Evolutionary conservation across 2,888 invertebrate species (phyloP).

Genomic region (Colletes collaris): DNA sequence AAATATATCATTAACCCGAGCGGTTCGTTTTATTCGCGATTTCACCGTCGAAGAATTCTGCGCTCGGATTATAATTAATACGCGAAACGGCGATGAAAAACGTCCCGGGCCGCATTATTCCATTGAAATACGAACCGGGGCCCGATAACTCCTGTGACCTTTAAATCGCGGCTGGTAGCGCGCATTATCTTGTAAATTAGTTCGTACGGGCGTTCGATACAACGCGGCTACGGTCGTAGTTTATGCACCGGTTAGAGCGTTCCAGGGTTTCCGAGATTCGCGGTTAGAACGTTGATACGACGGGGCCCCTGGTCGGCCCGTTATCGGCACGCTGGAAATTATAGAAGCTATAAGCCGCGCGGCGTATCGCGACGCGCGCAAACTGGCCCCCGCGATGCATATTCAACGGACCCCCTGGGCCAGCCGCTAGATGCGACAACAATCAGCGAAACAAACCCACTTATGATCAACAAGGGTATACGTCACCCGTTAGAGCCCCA

Average conservation of each 20-base stretch:
- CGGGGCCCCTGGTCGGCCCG: constrained; percentile 9
- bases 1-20: constrained; percentile 52
- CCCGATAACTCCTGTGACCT: constrained; percentile 46
- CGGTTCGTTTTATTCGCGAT: constrained; percentile 37
- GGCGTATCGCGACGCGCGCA: constrained; percentile 63
- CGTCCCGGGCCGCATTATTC: constrained; percentile 22
- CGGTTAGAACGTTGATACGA: constrained; percentile 28
- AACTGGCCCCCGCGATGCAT: constrained; percentile 70
- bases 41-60: constrained; percentile 25
- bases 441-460: constrained; percentile 81
- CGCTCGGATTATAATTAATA: constrained; percentile 34
- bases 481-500: constrained; percentile 72
- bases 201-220: constrained; percentile 41
- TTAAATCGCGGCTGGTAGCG: constrained; percentile 49
- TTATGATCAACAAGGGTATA: constrained; percentile 81
- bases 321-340: constrained; percentile 75
- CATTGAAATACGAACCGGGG: constrained; percentile 32
- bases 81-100: neutral
- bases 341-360: constrained; percentile 70
- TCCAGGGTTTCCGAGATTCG: constrained; percentile 37
- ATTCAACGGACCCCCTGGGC: constrained; percentile 77
- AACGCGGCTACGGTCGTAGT: constrained; percentile 47
- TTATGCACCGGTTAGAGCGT: constrained; percentile 54
- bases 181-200: constrained; percentile 61
- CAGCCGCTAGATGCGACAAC: constrained; percentile 75